Conservation (phyloP, 2,797 vertebrate genomes). For the Vipera ursinii region DNA sequence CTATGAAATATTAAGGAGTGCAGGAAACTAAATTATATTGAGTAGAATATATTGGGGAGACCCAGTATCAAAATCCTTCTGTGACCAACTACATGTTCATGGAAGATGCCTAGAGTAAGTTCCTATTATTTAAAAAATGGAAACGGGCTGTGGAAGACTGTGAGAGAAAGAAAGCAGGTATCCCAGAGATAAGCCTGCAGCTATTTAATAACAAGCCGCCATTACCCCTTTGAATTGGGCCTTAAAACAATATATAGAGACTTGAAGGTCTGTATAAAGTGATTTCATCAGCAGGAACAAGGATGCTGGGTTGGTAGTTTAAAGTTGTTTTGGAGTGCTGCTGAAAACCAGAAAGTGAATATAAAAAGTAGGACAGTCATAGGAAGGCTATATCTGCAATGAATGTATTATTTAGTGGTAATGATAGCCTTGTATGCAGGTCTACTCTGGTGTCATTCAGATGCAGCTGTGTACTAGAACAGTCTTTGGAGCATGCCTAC, state of each 20-base stretch:
- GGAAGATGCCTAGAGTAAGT: background rate
- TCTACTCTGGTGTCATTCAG: background rate
- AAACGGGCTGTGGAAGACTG: background rate
- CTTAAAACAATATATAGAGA: background rate
- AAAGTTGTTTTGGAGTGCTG: background rate
- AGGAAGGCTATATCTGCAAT: background rate
- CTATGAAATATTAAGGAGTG: background rate
- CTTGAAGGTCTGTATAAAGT: background rate
- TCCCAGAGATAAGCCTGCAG: background rate
- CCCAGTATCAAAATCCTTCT: background rate
- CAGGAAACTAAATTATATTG: background rate
- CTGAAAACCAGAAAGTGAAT: background rate
- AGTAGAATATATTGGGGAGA: background rate
- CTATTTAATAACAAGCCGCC: background rate
- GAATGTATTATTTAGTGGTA: background rate
- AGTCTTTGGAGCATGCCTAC: background rate
- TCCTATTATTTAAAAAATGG: background rate
- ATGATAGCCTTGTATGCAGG: background rate
- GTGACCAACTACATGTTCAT: background rate
- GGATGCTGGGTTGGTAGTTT: background rate
- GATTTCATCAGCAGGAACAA: background rate
- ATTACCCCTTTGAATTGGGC: background rate
- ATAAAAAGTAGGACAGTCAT: background rate
- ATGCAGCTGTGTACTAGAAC: background rate
- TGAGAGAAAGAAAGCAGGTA: background rate